Conservation (phyloP, 2,797 vertebrate genomes). For the Characodon lateralis region DNA sequence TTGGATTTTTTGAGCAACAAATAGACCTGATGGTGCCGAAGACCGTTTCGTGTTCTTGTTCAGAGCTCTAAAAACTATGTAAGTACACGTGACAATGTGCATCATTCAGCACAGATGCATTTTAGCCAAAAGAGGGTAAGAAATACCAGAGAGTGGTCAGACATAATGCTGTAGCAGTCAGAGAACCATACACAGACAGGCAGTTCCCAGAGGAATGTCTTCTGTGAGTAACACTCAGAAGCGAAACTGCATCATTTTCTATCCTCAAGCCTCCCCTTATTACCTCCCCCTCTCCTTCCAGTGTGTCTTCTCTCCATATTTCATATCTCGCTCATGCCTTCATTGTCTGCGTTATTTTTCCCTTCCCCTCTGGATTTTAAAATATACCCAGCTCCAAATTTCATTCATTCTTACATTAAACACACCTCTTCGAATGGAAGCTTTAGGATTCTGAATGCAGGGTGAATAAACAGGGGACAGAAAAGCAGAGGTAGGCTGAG, state of each 20-base stretch:
- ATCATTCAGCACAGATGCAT: constrained; percentile 40
- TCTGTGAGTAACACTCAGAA: constrained; percentile 48
- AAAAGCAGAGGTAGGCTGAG: constrained; percentile 23
- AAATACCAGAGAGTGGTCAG: constrained; percentile 26
- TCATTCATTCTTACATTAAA: constrained; percentile 9
- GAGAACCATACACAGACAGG: constrained; percentile 52
- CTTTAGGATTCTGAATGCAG: constrained; percentile 62
- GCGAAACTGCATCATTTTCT: constrained; percentile 29
- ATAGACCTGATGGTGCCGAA: not conserved
- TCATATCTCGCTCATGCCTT: constrained; percentile 1
- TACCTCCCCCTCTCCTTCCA: constrained; percentile 8
- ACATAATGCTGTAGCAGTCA: constrained; percentile 34
- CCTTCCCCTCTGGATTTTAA: constrained; percentile 6
- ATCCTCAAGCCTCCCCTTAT: constrained; percentile 3
- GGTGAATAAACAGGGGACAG: constrained; percentile 39
- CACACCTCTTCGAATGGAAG: constrained; percentile 14
- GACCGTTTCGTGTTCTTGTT: not conserved
- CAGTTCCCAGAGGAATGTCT: constrained; percentile 52
- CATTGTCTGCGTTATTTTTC: not conserved
- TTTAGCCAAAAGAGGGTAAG: constrained; percentile 34
- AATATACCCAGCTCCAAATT: constrained; percentile 6
- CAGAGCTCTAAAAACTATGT: not conserved
- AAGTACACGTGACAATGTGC: constrained; percentile 38
- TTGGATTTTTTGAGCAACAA: constrained; percentile 5
- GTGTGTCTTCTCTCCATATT: constrained; percentile 6